Evolutionary conservation across 2,888 invertebrate genomes (phyloP).

Genomic region (Acrobasis repandana): DNA sequence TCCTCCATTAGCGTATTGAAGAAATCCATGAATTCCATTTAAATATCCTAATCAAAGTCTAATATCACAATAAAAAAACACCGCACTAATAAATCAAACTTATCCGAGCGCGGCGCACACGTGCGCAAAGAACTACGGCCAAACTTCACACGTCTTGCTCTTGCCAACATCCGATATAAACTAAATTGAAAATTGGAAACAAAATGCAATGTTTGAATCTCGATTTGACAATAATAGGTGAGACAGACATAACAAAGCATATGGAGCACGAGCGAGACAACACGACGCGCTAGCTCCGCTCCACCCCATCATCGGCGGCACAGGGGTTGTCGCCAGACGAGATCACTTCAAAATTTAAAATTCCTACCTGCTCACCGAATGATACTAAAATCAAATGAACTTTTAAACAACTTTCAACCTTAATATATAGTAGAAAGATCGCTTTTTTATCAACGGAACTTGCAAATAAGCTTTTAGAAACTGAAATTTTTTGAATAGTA

Average conservation of each 20-base stretch:
- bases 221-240: constrained; percentile 82
- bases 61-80: constrained; percentile 51
- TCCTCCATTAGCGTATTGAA: constrained; percentile 69
- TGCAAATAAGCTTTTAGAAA: constrained; percentile 53
- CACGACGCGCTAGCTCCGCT: constrained; percentile 61
- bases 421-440: constrained; percentile 43
- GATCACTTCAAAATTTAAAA: constrained; percentile 73
- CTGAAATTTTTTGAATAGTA: constrained; percentile 61
- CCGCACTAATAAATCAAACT: constrained; percentile 33
- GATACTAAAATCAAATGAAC: constrained; percentile 42
- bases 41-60: constrained; percentile 42
- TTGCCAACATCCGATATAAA: constrained; percentile 81
- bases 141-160: constrained; percentile 74
- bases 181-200: constrained; percentile 82
- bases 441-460: constrained; percentile 35
- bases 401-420: constrained; percentile 54
- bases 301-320: constrained; percentile 73
- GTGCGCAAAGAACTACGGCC: constrained; percentile 66
- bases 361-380: constrained; percentile 66
- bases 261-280: constrained; percentile 56
- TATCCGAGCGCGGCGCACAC: constrained; percentile 58
- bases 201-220: constrained; percentile 81
- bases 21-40: constrained; percentile 75
- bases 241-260: constrained; percentile 64
- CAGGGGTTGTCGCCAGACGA: constrained; percentile 80